Conservation (phyloP, 2,113 vertebrate genomes). For the Gracilinanus agilis region DNA sequence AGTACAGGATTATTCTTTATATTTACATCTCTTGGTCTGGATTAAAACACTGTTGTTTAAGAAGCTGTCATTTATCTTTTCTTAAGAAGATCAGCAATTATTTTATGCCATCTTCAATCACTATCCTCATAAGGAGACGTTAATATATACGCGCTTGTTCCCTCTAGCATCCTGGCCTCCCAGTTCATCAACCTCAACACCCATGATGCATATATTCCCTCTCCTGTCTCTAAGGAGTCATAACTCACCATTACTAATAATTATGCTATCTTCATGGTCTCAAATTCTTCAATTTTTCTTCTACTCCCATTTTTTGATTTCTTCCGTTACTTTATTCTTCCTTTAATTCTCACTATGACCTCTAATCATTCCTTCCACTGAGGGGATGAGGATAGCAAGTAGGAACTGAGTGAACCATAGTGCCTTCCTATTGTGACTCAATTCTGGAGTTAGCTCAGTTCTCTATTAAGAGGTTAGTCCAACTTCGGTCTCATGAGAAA, state of each 20-base stretch:
- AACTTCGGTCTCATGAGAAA: too few relatives aligned
- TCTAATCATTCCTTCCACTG: too few relatives aligned
- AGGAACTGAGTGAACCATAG: too few relatives aligned
- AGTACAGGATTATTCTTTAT: not conserved
- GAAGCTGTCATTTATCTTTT: not conserved
- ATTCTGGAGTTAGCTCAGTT: too few relatives aligned
- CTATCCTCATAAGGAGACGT: not conserved
- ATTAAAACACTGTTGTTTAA: not conserved
- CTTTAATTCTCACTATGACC: too few relatives aligned
- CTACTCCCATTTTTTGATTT: too few relatives aligned
- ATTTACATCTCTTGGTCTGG: not conserved
- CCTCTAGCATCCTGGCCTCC: not conserved
- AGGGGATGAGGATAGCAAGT: too few relatives aligned
- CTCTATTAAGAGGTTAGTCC: too few relatives aligned
- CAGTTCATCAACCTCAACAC: not conserved
- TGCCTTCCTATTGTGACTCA: too few relatives aligned
- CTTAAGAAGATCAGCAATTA: not conserved
- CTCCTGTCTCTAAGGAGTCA: not conserved
- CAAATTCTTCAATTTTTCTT: not conserved
- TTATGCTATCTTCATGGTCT: too few relatives aligned
- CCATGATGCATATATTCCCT: too few relatives aligned
- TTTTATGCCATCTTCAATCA: not conserved
- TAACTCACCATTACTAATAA: not conserved
- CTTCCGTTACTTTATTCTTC: too few relatives aligned
- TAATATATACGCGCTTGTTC: not conserved